Conservation (phyloP, 2,888 invertebrate genomes). For the Cheilosia scutellata region DNA sequence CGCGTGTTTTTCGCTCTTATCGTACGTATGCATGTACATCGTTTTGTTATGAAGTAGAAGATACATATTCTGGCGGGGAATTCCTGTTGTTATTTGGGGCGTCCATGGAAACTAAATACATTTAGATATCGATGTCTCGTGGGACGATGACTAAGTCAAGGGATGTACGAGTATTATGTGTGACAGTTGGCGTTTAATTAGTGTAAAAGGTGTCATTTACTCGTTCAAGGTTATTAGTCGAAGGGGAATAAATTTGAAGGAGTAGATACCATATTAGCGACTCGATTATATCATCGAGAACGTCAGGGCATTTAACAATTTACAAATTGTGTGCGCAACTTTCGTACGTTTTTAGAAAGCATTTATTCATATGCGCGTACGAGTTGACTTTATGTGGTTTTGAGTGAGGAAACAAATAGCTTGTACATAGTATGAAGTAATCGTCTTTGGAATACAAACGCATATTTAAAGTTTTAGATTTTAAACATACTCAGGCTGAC, state of each 20-base stretch:
- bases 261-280: no score
- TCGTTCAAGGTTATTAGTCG: background rate
- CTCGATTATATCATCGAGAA: no score
- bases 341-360: no score
- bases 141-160: conserved; percentile 22
- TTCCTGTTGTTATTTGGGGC: conserved; percentile 15
- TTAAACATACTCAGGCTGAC: no score
- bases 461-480: no score
- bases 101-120: conserved; percentile 17
- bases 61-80: conserved; percentile 24
- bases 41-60: conserved; percentile 20
- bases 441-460: no score
- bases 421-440: no score
- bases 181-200: conserved; percentile 50
- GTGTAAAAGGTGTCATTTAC: conserved; percentile 30
- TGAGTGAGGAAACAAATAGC: no score
- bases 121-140: conserved; percentile 27
- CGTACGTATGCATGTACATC: background rate
- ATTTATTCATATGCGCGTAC: no score
- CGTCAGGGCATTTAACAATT: no score
- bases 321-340: no score
- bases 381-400: no score
- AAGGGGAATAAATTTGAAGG: background rate
- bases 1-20: conserved; percentile 11
- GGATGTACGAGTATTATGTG: background rate